Conservation (phyloP, 2,113 vertebrate genomes). For the Copsychus sechellarum region DNA sequence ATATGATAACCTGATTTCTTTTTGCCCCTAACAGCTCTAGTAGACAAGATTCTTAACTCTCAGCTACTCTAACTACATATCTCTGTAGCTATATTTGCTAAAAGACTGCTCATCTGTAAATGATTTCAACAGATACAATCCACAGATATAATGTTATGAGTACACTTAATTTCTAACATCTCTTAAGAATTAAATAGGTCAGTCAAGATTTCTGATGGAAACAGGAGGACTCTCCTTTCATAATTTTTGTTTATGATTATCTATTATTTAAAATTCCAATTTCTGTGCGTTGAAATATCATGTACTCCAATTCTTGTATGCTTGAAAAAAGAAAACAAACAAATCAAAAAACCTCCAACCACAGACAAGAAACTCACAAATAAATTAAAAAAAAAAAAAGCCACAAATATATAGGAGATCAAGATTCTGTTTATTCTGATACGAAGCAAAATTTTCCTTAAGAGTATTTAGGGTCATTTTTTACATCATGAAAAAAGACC, state of each 20-base stretch:
- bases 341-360: background rate
- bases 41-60: background rate
- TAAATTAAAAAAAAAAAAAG: background rate
- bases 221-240: background rate
- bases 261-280: background rate
- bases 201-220: background rate
- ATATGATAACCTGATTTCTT: background rate
- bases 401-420: background rate
- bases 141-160: fast-evolving
- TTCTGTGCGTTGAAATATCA: background rate
- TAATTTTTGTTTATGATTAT: background rate
- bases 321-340: background rate
- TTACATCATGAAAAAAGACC: background rate
- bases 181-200: background rate
- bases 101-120: background rate
- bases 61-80: background rate
- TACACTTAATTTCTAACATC: background rate
- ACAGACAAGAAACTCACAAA: background rate
- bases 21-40: background rate
- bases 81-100: background rate
- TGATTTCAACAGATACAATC: background rate
- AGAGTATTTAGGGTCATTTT: background rate
- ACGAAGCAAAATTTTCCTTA: background rate
- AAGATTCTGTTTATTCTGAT: background rate
- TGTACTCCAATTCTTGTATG: background rate